Conservation (phyloP, 2,113 vertebrate genomes). For the Lepus americanus region DNA sequence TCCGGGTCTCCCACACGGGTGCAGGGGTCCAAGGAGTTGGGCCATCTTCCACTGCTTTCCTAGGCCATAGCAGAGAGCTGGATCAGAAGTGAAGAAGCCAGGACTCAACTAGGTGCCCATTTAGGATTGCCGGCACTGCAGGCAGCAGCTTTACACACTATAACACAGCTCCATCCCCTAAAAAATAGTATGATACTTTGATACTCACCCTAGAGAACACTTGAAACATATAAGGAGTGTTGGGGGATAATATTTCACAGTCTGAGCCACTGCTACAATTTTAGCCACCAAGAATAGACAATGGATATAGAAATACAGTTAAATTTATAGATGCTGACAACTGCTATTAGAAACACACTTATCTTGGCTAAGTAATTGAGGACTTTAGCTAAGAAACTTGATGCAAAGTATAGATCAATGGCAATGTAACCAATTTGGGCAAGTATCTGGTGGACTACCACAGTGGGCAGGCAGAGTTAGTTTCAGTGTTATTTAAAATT, state of each 20-base stretch:
- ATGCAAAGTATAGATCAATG: constrained; percentile 44
- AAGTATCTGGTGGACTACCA: background rate
- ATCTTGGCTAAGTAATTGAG: constrained; percentile 46
- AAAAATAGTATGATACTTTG: background rate
- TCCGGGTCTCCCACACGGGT: too few species aligned
- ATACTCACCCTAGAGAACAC: background rate
- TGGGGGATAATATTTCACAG: background rate
- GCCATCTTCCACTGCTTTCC: too few species aligned
- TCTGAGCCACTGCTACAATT: background rate
- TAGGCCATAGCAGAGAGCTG: too few species aligned
- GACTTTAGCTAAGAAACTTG: constrained; percentile 35
- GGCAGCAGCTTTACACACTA: too few species aligned
- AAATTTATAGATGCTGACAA: constrained; percentile 44
- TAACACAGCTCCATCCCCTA: too few species aligned
- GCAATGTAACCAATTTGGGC: background rate
- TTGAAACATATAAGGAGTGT: background rate
- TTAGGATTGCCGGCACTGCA: too few species aligned
- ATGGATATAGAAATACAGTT: background rate
- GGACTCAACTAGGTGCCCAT: too few species aligned
- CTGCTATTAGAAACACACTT: background rate
- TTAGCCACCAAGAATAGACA: constrained; percentile 16
- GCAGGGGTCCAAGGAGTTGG: too few species aligned
- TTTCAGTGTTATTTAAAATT: constrained; percentile 20
- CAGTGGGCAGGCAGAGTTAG: background rate
- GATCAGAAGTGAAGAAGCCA: too few species aligned